A percentile compares a stretch with the other conserved stretches of the same genome.
These are phyloP conservation scores for Chelonus formosanus DNA, from an alignment of 2,888 invertebrate genomes.

Conservation along the genomic window DNA sequence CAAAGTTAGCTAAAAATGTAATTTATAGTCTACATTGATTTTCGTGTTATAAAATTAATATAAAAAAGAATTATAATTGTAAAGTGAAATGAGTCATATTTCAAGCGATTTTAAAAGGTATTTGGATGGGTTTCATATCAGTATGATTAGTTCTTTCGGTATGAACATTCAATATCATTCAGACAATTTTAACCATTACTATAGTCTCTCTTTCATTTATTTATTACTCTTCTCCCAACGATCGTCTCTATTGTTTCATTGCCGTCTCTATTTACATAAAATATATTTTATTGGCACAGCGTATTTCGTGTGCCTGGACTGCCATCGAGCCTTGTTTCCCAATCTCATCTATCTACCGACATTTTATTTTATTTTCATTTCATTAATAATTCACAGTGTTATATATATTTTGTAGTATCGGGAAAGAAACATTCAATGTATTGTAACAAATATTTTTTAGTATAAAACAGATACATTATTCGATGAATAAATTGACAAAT, in stretches of 20 bases:
- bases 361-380: slow-evolving; percentile 15
- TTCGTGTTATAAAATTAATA: no score
- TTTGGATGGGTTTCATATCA: slow-evolving; percentile 6
- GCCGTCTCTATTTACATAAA: slow-evolving; percentile 54
- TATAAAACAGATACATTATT: slow-evolving; percentile 28
- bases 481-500: slow-evolving; percentile 29
- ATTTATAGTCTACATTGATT: no score
- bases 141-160: no score
- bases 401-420: slow-evolving; percentile 10
- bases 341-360: slow-evolving; percentile 21
- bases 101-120: slow-evolving; percentile 22
- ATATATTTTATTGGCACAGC: slow-evolving; percentile 59
- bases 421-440: slow-evolving; percentile 1
- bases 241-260: slow-evolving; percentile 34
- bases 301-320: slow-evolving; percentile 52
- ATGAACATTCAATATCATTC: not conserved
- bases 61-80: no score
- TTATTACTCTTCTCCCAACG: slow-evolving; percentile 34
- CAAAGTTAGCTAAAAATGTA: no score
- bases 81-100: not conserved
- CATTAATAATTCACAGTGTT: slow-evolving; percentile 5
- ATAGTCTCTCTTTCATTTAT: slow-evolving; percentile 30
- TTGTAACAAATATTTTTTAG: slow-evolving; percentile 22
- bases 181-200: slow-evolving; percentile 30
- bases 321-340: slow-evolving; percentile 43